Evolutionary conservation across 92 coral and sea anemone genomes (phyloP).

Genomic region (Nematostella vectensis): DNA sequence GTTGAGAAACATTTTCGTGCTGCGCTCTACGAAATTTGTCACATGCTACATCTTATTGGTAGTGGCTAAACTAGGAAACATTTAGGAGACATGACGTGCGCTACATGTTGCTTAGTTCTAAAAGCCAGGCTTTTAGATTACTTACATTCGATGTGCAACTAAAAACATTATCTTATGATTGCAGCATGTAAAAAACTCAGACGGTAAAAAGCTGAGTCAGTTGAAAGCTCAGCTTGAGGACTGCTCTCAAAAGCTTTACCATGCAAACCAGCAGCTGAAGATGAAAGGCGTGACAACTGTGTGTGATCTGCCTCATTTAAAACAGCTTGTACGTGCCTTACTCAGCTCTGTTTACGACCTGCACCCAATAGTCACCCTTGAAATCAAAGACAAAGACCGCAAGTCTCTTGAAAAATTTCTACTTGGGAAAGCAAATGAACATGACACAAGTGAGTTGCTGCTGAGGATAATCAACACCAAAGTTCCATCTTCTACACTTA

Average conservation of each 20-base stretch:
- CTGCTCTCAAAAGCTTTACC: background rate
- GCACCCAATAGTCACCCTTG: slow-evolving; percentile 5
- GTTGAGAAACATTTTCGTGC: no score
- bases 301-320: slow-evolving; percentile 81
- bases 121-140: no score
- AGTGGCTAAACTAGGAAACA: no score
- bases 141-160: no score
- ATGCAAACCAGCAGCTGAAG: background rate
- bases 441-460: slow-evolving; percentile 56
- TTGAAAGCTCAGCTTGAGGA: background rate
- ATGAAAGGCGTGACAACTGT: background rate
- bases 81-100: no score
- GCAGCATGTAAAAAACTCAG: no score
- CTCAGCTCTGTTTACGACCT: slow-evolving; percentile 37
- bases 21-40: no score
- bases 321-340: slow-evolving; percentile 47
- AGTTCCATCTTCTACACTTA: slow-evolving; percentile 3
- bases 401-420: slow-evolving; percentile 49
- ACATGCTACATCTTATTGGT: no score
- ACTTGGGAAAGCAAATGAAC: slow-evolving; percentile 45
- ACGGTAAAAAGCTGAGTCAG: no score
- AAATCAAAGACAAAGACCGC: slow-evolving; percentile 5
- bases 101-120: no score
- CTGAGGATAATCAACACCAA: slow-evolving; percentile 18
- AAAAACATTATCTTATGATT: no score